A percentile compares a stretch with the other conserved stretches of the same genome.
Evolutionary conservation across 2,888 invertebrate species (phyloP).

Genomic region (Crossocerus cetratus): DNA sequence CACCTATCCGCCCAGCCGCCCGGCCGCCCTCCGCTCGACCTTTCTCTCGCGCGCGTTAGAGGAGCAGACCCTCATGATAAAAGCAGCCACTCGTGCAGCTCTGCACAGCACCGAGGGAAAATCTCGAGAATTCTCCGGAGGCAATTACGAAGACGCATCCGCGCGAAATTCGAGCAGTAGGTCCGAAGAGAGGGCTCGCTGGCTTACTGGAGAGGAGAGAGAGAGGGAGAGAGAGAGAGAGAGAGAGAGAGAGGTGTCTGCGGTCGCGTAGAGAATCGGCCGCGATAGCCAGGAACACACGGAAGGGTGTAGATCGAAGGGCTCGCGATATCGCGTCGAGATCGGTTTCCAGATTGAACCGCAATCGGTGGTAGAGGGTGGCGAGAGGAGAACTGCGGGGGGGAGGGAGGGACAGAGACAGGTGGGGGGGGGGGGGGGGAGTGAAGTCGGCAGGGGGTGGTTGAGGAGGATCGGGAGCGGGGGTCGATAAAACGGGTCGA

Average conservation of each 20-base stretch:
- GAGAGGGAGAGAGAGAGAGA: too few relatives aligned
- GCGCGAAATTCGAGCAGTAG: not conserved
- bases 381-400: too few relatives aligned
- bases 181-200: not conserved
- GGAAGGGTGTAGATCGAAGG: not conserved
- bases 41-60: too few relatives aligned
- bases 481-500: conserved; percentile 43
- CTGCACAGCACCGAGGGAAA: not conserved
- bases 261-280: too few relatives aligned
- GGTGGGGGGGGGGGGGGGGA: too few relatives aligned
- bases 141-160: not conserved
- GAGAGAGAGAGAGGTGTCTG: too few relatives aligned
- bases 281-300: not conserved
- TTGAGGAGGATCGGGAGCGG: conserved; percentile 1
- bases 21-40: not conserved
- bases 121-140: not conserved
- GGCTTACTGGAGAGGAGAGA: not conserved
- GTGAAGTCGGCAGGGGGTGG: too few relatives aligned
- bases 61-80: too few relatives aligned
- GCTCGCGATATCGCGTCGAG: not conserved
- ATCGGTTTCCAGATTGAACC: conserved; percentile 5
- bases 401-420: not conserved
- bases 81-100: too few relatives aligned
- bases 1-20: not conserved
- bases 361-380: not conserved